Conservation (phyloP, 2,113 vertebrate genomes). For the Macheiramphus alcinus region DNA sequence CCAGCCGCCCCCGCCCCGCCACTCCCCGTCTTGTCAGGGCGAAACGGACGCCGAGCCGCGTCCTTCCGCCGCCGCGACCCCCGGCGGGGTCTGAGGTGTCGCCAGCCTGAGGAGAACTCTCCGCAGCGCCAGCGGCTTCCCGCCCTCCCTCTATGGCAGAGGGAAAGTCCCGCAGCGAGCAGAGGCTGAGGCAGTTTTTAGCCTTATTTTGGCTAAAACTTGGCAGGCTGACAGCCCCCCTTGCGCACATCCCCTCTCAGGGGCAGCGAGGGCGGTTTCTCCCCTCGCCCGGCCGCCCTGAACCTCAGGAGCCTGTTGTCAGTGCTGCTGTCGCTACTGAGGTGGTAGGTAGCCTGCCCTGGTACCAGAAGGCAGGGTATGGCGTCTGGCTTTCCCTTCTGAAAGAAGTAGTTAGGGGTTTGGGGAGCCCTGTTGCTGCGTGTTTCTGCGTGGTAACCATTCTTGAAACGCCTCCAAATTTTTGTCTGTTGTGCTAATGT, state of each 20-base stretch:
- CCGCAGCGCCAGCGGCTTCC: no score
- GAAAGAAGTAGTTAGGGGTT: not conserved
- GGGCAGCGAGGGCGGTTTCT: not conserved
- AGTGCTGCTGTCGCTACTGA: not conserved
- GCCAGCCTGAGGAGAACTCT: not conserved
- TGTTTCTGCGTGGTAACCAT: not conserved
- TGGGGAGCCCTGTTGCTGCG: not conserved
- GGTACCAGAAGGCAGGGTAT: not conserved
- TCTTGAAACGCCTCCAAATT: slow-evolving; percentile 44
- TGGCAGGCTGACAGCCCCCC: not conserved
- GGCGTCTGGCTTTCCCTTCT: not conserved
- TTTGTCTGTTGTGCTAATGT: slow-evolving; percentile 41
- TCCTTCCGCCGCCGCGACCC: no score
- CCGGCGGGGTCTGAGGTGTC: not conserved
- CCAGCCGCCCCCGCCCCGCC: no score
- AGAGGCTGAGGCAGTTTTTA: not conserved
- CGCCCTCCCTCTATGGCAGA: not conserved
- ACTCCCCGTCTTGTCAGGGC: fast-evolving
- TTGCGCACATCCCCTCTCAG: not conserved
- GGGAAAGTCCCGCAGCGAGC: not conserved
- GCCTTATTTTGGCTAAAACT: not conserved
- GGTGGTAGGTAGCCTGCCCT: not conserved
- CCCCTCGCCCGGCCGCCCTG: not conserved
- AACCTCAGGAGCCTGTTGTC: not conserved
- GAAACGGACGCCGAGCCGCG: not conserved